These are phyloP conservation scores for Tupaia chinensis DNA, from an alignment of 2,113 vertebrate species.

Conservation along the genomic window DNA sequence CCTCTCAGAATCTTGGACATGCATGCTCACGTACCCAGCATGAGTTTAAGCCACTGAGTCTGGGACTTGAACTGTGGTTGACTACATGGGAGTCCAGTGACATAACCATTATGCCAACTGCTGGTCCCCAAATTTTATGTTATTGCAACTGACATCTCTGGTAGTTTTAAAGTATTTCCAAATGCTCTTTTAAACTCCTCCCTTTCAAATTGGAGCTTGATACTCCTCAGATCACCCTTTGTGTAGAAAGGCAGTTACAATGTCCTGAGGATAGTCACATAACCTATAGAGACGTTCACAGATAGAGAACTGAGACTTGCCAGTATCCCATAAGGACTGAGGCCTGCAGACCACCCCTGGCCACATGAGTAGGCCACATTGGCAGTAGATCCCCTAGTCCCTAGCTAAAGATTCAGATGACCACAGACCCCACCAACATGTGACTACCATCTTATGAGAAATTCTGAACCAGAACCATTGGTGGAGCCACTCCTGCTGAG, in stretches of 20 bases:
- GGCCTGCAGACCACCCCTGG: not conserved
- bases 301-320: not conserved
- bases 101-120: no score
- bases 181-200: not conserved
- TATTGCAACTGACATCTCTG: not conserved
- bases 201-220: constrained; percentile 9
- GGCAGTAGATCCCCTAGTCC: not conserved
- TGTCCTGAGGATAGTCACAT: not conserved
- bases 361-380: no score
- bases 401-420: not conserved
- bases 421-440: not conserved
- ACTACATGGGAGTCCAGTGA: no score
- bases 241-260: not conserved
- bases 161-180: not conserved
- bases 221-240: not conserved
- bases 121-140: not conserved
- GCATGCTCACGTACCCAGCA: no score
- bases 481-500: not conserved
- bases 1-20: no score
- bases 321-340: not conserved
- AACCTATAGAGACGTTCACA: not conserved
- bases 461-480: not conserved
- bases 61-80: no score
- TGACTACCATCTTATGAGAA: not conserved
- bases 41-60: no score